These are phyloP conservation scores for Caerostris extrusa DNA, from an alignment of 1,140 invertebrate species.

Conservation along the genomic window DNA sequence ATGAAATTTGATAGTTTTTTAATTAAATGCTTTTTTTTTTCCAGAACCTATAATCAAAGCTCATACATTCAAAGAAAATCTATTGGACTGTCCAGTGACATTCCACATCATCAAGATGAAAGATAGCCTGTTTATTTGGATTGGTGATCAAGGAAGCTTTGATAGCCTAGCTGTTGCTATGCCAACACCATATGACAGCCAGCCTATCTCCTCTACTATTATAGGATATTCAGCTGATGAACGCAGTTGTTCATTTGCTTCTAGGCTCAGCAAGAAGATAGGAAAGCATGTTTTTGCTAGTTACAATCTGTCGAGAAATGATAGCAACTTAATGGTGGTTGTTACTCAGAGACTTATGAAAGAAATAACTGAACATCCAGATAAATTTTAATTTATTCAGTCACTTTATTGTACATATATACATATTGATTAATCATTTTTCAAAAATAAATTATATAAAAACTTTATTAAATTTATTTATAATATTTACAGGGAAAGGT, in stretches of 20 bases:
- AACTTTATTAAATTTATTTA: conserved; percentile 62
- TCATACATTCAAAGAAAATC: conserved; percentile 54
- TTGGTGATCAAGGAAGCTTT: conserved; percentile 59
- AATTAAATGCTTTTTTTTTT: not conserved
- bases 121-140: conserved; percentile 70
- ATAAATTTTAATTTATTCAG: conserved; percentile 27
- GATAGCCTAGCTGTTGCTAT: conserved; percentile 63
- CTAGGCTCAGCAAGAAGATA: conserved; percentile 48
- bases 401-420: not conserved
- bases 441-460: conserved; percentile 19
- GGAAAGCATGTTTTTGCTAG: conserved; percentile 77
- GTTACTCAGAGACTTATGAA: conserved; percentile 38
- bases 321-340: not conserved
- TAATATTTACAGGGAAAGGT: conserved; percentile 63
- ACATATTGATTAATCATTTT: not conserved
- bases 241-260: conserved; percentile 16
- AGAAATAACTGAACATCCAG: conserved; percentile 52
- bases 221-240: conserved; percentile 62
- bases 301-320: conserved; percentile 57
- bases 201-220: conserved; percentile 18
- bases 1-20: no score
- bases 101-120: conserved; percentile 70
- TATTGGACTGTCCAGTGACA: conserved; percentile 15
- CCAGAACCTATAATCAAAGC: not conserved
- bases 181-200: conserved; percentile 15